phyloP scores from a whole-genome alignment of 2,113 vertebrate species.

The Speoplatyrhinus poulsoni region DNA sequence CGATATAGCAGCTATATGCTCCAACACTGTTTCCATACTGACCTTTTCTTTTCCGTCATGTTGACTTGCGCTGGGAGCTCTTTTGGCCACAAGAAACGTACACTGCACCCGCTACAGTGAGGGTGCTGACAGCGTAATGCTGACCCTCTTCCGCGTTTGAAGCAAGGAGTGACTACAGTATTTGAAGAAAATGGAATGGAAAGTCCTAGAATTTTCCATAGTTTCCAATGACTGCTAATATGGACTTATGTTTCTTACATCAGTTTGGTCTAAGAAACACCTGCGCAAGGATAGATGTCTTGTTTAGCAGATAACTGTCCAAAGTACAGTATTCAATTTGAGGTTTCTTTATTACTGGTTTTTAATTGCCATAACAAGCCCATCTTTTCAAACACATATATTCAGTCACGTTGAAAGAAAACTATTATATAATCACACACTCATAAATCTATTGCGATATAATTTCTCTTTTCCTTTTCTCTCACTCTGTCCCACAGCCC shows the following conservation, averaged over 20 bases:
- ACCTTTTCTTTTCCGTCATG: constrained; percentile 42
- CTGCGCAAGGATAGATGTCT: constrained; percentile 27
- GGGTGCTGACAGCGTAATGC: constrained; percentile 37
- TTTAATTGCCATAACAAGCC: too few species aligned
- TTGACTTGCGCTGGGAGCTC: constrained; percentile 27
- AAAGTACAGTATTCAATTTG: constrained; percentile 7
- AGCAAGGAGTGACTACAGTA: constrained; percentile 3
- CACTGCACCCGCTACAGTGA: constrained; percentile 24
- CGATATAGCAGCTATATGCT: constrained; percentile 66
- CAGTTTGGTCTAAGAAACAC: constrained; percentile 31
- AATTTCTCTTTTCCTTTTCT: constrained; percentile 6
- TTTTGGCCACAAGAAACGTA: constrained; percentile 20
- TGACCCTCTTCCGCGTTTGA: not conserved
- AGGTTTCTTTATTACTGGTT: not conserved
- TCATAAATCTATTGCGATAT: constrained; percentile 1
- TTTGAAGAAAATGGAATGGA: constrained; percentile 25
- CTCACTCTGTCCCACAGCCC: constrained; percentile 27
- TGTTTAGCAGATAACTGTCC: constrained; percentile 19
- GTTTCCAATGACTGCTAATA: not conserved
- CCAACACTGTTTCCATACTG: constrained; percentile 36
- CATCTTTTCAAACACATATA: too few species aligned
- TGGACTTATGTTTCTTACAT: constrained; percentile 21
- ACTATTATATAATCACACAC: not conserved
- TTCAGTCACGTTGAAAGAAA: not conserved
- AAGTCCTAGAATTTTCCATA: constrained; percentile 10